phyloP scores from a whole-genome alignment of 2,888 invertebrate genomes.

The Andrena marginata region DNA sequence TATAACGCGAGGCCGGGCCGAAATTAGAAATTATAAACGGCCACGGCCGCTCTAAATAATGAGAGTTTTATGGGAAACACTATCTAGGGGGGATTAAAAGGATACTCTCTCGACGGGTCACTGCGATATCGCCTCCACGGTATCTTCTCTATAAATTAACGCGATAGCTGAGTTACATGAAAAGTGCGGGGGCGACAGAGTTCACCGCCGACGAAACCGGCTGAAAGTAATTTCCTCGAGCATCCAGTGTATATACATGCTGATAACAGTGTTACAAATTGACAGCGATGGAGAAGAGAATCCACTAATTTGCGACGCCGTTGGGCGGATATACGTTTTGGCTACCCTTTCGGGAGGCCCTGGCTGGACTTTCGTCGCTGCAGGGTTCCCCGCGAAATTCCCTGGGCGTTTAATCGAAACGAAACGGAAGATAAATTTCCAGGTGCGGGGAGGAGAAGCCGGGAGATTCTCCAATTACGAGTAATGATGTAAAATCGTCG shows the following conservation, averaged over 20 bases:
- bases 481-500: slow-evolving; percentile 80
- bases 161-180: slow-evolving; percentile 1
- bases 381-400: slow-evolving; percentile 15
- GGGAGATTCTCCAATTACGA: slow-evolving; percentile 75
- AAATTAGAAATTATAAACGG: slow-evolving; percentile 52
- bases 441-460: background rate
- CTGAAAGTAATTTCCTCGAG: background rate
- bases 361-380: background rate
- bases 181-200: background rate
- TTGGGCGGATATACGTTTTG: background rate
- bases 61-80: slow-evolving; percentile 9
- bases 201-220: too few species aligned
- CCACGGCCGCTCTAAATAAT: slow-evolving; percentile 28
- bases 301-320: background rate
- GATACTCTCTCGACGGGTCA: slow-evolving; percentile 1
- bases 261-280: too few species aligned
- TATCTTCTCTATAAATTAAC: slow-evolving; percentile 7
- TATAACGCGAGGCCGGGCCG: slow-evolving; percentile 25
- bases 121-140: slow-evolving; percentile 11
- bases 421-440: slow-evolving; percentile 52
- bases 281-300: background rate
- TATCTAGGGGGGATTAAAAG: slow-evolving; percentile 15
- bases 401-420: slow-evolving; percentile 50
- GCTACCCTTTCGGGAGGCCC: background rate
- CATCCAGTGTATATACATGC: background rate